Evolutionary conservation across 2,797 vertebrate species (phyloP).

Genomic region (Melanotaenia boesemani): DNA sequence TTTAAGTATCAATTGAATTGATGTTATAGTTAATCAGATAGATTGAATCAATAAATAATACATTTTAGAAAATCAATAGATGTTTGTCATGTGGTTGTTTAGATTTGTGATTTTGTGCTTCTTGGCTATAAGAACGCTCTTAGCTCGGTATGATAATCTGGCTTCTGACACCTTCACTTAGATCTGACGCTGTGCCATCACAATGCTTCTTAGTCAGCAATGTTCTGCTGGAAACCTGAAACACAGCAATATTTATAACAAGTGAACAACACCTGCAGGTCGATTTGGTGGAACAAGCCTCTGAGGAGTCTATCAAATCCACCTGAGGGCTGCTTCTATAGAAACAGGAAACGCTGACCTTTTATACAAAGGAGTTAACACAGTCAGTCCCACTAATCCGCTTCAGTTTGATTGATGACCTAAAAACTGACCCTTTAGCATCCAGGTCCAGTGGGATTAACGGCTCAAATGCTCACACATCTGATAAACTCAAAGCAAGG

Average conservation of each 20-base stretch:
- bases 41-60: too few relatives aligned
- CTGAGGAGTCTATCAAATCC: not conserved
- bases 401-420: not conserved
- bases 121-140: not conserved
- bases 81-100: not conserved
- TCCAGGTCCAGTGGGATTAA: not conserved
- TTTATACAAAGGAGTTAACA: not conserved
- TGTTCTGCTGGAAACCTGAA: not conserved
- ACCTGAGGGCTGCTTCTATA: not conserved
- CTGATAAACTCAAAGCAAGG: not conserved
- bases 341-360: not conserved
- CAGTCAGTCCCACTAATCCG: not conserved
- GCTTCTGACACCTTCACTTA: not conserved
- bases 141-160: not conserved
- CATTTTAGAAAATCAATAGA: too few relatives aligned
- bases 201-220: not conserved
- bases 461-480: not conserved
- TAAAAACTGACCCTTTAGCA: not conserved
- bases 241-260: not conserved
- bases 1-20: too few relatives aligned
- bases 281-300: not conserved
- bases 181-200: not conserved
- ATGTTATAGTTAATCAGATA: too few relatives aligned
- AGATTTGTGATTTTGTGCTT: not conserved
- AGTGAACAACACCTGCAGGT: not conserved